These are phyloP conservation scores for Ophion ventricosus DNA, from an alignment of 2,888 invertebrate genomes.

Conservation along the genomic window DNA sequence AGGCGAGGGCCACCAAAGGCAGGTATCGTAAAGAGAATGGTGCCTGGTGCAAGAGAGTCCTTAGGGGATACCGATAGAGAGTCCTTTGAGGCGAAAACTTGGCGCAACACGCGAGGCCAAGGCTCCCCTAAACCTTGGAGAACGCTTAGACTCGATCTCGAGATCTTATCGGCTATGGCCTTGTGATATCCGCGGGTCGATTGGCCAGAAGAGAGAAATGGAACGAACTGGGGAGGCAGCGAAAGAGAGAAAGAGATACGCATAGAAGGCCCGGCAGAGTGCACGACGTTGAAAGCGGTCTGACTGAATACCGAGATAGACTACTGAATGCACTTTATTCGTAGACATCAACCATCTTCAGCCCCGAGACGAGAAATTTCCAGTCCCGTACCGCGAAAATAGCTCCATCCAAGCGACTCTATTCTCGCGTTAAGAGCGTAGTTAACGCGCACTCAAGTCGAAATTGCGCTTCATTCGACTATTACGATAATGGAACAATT, in stretches of 20 bases:
- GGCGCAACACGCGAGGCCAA: conserved; percentile 40
- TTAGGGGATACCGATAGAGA: conserved; percentile 18
- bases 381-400: conserved; percentile 24
- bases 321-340: conserved; percentile 58
- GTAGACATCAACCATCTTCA: conserved; percentile 25
- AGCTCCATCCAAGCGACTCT: conserved; percentile 23
- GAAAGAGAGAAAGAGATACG: conserved; percentile 4
- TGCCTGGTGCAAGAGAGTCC: conserved; percentile 51
- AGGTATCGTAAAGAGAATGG: conserved; percentile 17
- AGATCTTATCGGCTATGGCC: conserved; percentile 36
- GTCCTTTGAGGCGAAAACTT: conserved; percentile 47
- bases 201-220: conserved; percentile 9
- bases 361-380: conserved; percentile 41
- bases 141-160: conserved; percentile 21
- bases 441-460: conserved; percentile 41
- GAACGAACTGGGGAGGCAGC: background rate
- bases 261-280: conserved; percentile 25
- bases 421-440: conserved; percentile 51
- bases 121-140: conserved; percentile 5
- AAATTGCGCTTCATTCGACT: conserved; percentile 4
- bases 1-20: background rate
- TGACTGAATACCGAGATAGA: conserved; percentile 57
- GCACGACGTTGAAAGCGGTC: conserved; percentile 53
- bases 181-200: conserved; percentile 36
- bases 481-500: conserved; percentile 16